phyloP scores from a whole-genome alignment of 1,140 invertebrate species.

The Halictus rubicundus region DNA sequence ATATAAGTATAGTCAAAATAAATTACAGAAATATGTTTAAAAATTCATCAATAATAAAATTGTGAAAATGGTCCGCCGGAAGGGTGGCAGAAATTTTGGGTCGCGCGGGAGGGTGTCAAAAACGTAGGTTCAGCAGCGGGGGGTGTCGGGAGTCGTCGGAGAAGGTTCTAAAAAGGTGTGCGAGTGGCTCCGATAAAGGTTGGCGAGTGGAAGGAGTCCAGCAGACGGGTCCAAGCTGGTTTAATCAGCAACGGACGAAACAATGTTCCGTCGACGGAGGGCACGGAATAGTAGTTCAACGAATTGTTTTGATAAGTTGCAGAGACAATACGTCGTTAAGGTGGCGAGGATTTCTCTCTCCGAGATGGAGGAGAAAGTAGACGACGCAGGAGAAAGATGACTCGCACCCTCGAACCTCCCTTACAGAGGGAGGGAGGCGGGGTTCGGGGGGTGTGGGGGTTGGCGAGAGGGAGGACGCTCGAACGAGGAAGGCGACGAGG shows the following conservation, averaged over 20 bases:
- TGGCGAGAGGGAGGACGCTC: slow-evolving; percentile 23
- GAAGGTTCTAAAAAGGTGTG: not conserved
- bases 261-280: slow-evolving; percentile 50
- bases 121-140: no score
- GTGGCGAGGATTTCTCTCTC: slow-evolving; percentile 65
- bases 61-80: no score
- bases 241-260: slow-evolving; percentile 67
- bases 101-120: no score
- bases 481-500: slow-evolving; percentile 53
- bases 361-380: slow-evolving; percentile 42
- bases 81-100: no score
- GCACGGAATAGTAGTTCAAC: slow-evolving; percentile 67
- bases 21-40: no score
- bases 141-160: no score
- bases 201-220: slow-evolving; percentile 19
- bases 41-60: no score
- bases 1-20: no score
- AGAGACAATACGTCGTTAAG: slow-evolving; percentile 80
- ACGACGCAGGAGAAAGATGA: slow-evolving; percentile 48
- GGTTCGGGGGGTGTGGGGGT: slow-evolving; percentile 44
- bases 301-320: slow-evolving; percentile 79
- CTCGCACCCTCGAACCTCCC: slow-evolving; percentile 35
- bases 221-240: slow-evolving; percentile 49
- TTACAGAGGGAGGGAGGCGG: slow-evolving; percentile 51
- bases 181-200: not conserved